These are phyloP conservation scores for Camptogramma bilineatum DNA, from an alignment of 2,888 invertebrate species.

Conservation along the genomic window DNA sequence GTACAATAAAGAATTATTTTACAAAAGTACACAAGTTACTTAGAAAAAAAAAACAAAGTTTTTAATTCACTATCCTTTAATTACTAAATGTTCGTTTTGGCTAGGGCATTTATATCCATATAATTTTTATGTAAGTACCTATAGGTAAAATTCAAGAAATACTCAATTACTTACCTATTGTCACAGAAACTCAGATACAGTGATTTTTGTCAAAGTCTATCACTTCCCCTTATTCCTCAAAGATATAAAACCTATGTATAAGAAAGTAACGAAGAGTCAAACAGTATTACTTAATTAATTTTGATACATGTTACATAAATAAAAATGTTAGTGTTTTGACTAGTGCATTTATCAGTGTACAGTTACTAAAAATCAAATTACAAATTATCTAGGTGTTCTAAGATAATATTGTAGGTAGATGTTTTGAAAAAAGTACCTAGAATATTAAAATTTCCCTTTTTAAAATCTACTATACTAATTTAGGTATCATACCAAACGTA, in stretches of 20 bases:
- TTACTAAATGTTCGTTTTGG: no score
- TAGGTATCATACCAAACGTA: conserved; percentile 61
- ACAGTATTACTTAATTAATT: conserved; percentile 79
- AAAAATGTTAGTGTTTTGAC: conserved; percentile 56
- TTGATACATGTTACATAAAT: conserved; percentile 49
- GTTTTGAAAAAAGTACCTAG: conserved; percentile 41
- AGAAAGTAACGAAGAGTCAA: conserved; percentile 69
- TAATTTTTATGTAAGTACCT: no score
- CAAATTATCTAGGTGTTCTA: conserved; percentile 33
- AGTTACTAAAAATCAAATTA: conserved; percentile 9
- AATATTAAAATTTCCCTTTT: conserved; percentile 25
- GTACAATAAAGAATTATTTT: not conserved
- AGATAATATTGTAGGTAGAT: conserved; percentile 26
- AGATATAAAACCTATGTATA: conserved; percentile 45
- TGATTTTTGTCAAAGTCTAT: conserved; percentile 28
- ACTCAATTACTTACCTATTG: not conserved
- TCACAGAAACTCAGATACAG: conserved; percentile 11
- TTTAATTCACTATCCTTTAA: no score
- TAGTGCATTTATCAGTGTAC: conserved; percentile 61
- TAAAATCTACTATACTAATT: conserved; percentile 55
- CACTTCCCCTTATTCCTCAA: conserved; percentile 51
- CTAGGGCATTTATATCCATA: no score
- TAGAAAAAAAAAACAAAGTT: not conserved
- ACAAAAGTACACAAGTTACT: not conserved
- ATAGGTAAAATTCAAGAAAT: conserved; percentile 9